A percentile compares a stretch with the other conserved stretches of the same genome.
phyloP scores from a whole-genome alignment of 1,140 invertebrate species.

The Drosophila lacteicornis region DNA sequence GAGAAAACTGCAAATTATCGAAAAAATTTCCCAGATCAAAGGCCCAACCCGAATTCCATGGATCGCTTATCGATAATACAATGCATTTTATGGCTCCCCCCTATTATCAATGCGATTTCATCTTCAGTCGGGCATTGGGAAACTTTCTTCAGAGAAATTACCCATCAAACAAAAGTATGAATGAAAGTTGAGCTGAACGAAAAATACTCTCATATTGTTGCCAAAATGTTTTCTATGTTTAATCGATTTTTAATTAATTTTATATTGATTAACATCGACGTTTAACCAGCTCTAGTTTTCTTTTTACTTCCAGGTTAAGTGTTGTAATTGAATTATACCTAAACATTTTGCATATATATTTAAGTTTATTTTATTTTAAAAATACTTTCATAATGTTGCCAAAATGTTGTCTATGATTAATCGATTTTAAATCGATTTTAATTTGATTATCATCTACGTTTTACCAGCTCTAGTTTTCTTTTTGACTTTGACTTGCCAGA shows the following conservation, averaged over 20 bases:
- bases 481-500: too few relatives aligned
- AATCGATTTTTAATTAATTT: too few relatives aligned
- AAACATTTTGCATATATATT: too few relatives aligned
- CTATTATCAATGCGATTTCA: constrained; percentile 23
- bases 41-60: background rate
- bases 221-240: background rate
- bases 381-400: background rate
- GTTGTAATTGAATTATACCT: too few relatives aligned
- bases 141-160: constrained; percentile 29
- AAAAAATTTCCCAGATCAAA: background rate
- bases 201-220: background rate
- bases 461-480: background rate
- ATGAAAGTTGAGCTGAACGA: constrained; percentile 7
- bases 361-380: too few relatives aligned
- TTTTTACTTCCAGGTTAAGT: too few relatives aligned
- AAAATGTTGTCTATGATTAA: background rate
- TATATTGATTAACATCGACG: too few relatives aligned
- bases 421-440: too few relatives aligned
- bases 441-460: too few relatives aligned
- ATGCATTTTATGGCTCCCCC: constrained; percentile 1
- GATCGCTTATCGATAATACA: constrained; percentile 12
- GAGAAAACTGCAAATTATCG: constrained; percentile 7
- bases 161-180: constrained; percentile 1
- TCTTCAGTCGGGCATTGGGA: background rate
- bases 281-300: background rate